Conservation (phyloP, 2,113 vertebrate species). For the Lutjanus erythropterus region DNA sequence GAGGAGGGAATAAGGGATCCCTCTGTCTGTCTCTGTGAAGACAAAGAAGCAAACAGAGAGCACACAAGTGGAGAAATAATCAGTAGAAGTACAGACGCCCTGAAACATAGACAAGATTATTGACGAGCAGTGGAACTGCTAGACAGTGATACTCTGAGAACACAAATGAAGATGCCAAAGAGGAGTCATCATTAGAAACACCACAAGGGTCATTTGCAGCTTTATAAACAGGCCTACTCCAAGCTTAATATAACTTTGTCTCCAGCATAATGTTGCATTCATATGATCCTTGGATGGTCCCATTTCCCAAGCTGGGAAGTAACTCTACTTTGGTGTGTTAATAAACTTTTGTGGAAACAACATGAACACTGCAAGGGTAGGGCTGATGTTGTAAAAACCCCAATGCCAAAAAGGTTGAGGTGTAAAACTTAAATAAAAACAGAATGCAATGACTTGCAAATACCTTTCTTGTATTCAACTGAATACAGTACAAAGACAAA, state of each 20-base stretch:
- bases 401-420: too few species aligned
- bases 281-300: too few species aligned
- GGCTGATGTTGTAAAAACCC: too few species aligned
- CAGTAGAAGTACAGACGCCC: not conserved
- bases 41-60: conserved; percentile 53
- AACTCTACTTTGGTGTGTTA: too few species aligned
- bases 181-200: not conserved
- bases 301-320: too few species aligned
- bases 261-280: too few species aligned
- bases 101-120: not conserved
- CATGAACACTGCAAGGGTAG: too few species aligned
- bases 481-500: too few species aligned
- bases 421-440: too few species aligned
- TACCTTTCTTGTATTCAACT: too few species aligned
- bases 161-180: not conserved
- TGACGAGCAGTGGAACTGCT: conserved; percentile 1
- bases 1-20: conserved; percentile 70
- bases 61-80: conserved; percentile 36
- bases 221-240: not conserved
- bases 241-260: not conserved
- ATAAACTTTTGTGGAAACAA: too few species aligned
- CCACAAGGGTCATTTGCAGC: not conserved
- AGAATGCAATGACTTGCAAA: too few species aligned
- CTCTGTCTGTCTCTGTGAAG: conserved; percentile 42
- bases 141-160: not conserved